phyloP scores from a whole-genome alignment of 2,888 invertebrate genomes.

The Cheiracanthium punctorium region DNA sequence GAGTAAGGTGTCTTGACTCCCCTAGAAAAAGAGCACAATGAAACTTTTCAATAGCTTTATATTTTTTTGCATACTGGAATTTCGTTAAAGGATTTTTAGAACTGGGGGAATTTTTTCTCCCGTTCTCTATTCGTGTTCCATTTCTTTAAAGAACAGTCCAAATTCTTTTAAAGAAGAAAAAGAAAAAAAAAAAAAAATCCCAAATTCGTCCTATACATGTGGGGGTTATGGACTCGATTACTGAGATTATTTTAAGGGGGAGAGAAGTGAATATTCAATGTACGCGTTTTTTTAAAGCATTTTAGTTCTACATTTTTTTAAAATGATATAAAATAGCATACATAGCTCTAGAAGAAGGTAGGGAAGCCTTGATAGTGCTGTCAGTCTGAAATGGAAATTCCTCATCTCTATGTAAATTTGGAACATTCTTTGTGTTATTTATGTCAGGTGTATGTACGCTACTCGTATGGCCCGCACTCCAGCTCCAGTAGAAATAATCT shows the following conservation, averaged over 20 bases:
- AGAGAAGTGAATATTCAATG: neutral
- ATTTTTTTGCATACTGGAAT: constrained; percentile 35
- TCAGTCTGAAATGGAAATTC: no score
- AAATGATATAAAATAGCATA: no score
- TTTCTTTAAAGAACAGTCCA: neutral
- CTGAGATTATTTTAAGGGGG: neutral
- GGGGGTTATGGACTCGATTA: constrained; percentile 15
- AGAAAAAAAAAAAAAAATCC: neutral
- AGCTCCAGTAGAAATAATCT: no score
- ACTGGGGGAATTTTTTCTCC: constrained; percentile 16
- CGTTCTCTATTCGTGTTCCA: neutral
- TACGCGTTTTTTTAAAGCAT: neutral
- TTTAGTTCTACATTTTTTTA: no score
- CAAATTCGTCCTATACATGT: constrained; percentile 1
- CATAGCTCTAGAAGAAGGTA: no score
- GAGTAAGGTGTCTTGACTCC: constrained; percentile 20
- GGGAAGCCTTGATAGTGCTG: no score
- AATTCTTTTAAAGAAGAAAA: neutral
- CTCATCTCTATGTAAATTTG: no score
- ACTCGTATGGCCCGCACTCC: no score
- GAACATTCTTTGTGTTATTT: no score
- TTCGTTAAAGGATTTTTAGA: constrained; percentile 40
- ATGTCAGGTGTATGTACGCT: no score
- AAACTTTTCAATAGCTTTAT: constrained; percentile 27
- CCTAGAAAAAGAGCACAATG: neutral